Base-by-base conservation (phyloP, 1,140 invertebrate species). In the Eupeodes corollae region DNA sequence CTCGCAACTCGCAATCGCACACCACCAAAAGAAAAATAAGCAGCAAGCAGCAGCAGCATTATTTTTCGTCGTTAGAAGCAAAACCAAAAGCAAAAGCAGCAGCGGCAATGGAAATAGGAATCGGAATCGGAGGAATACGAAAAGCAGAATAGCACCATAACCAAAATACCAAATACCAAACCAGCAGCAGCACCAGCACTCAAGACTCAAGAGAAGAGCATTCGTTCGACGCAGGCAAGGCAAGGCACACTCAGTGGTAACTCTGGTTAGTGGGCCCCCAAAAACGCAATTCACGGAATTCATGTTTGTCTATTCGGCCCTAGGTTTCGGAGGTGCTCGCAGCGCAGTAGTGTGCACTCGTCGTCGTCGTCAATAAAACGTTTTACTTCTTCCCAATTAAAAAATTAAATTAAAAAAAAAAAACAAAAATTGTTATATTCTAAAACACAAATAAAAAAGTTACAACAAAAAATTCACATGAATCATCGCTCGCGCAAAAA, bases 281-380 rank as follows among this genome's bases (percentile, higher is more conserved):
- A 61, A 63, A 66, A 64, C 60, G 61, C 55, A 66, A 58, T 56
- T 66, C 60, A 54, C 52, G 51, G 63, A 51, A 54, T 59, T 57
- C 54, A 55, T 54, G 50, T 55, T 62, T 52, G 61, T 63, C 61
- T 67, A 66, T 67, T 67, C 64, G 61, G 64, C 56, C 54, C 61
- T 61, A 63, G 63, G 63, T 67, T 64, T 66, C 62, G 63, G 63
- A 63, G 57, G 60, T 65, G 63, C 62, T 59, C 58, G 63, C 58
- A 48, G 62, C 57, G 59, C 57, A 57, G 52, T 39, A 53, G 54
- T 63, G 60, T 60, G 60, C 60, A 63, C 56, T 63, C 50, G 56
- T 56, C 48, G 52, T 59, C 56, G 56, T 58, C 44, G 52, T 52
- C 52, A 42, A 48, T 46, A 16, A 34, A 33, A 42, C 49, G 13